Evolutionary conservation across 2,113 vertebrate genomes (phyloP).

Genomic region (Craseonycteris thonglongyai): DNA sequence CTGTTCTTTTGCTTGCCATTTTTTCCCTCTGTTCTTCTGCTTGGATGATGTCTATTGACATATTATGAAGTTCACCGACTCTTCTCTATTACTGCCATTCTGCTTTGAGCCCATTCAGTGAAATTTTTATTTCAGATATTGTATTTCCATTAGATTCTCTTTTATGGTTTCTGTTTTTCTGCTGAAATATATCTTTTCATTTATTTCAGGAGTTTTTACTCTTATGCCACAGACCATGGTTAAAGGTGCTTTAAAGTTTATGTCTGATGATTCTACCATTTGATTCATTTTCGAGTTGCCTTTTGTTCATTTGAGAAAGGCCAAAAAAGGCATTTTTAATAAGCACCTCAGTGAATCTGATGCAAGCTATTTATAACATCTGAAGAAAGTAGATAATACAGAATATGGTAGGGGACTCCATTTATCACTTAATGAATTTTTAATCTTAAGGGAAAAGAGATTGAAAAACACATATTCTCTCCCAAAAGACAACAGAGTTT

Average conservation of each 20-base stretch:
- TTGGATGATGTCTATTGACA: neutral
- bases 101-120: neutral
- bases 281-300: neutral
- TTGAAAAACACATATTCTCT: neutral
- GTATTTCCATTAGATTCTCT: neutral
- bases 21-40: neutral
- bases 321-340: neutral
- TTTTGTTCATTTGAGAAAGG: neutral
- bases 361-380: neutral
- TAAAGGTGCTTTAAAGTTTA: neutral
- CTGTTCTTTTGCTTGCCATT: neutral
- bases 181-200: neutral
- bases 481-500: neutral
- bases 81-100: neutral
- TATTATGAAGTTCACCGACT: neutral
- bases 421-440: neutral
- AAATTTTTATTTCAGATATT: conserved; percentile 33
- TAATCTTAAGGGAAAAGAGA: neutral
- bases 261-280: neutral
- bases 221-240: neutral
- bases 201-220: neutral
- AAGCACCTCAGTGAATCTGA: neutral
- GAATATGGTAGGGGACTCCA: too few relatives aligned
- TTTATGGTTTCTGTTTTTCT: neutral
- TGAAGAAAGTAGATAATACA: neutral